Conservation (phyloP, 2,113 vertebrate species). For the Vombatus ursinus region DNA sequence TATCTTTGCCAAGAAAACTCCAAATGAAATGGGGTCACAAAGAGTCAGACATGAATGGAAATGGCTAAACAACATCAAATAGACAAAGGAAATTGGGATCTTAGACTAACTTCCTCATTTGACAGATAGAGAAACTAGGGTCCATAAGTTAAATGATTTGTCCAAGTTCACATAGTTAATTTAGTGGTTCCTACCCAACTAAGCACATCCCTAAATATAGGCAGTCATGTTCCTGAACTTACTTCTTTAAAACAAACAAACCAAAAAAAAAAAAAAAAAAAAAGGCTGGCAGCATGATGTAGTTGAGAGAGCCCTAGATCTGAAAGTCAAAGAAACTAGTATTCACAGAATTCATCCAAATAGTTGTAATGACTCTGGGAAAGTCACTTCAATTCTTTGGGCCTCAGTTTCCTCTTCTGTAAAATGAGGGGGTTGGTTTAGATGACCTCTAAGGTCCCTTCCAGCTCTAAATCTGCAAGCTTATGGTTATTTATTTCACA, state of each 20-base stretch:
- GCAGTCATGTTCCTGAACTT: slow-evolving; percentile 57
- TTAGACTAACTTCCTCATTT: neutral
- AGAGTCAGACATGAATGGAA: neutral
- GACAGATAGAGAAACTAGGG: neutral
- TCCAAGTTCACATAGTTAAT: neutral
- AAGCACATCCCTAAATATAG: slow-evolving; percentile 68
- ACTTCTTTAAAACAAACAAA: slow-evolving; percentile 4
- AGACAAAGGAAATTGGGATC: neutral
- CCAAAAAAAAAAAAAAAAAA: neutral
- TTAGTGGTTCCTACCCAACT: slow-evolving; percentile 65
- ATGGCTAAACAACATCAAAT: neutral
- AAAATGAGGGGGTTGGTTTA: neutral
- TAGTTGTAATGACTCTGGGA: neutral
- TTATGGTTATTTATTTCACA: slow-evolving; percentile 61
- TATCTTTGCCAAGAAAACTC: neutral
- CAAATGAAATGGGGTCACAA: neutral
- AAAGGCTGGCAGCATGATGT: neutral
- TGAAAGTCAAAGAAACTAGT: neutral
- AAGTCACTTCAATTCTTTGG: neutral
- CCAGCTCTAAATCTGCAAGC: neutral
- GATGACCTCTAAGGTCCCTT: neutral
- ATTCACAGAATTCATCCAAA: neutral
- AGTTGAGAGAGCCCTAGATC: neutral
- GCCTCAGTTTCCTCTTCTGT: neutral
- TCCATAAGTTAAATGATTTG: neutral